Evolutionary conservation across 2,113 vertebrate species (phyloP), one percentile per base, ranked within the genome.

Genomic region (Tympanuchus pallidicinctus): DNA sequence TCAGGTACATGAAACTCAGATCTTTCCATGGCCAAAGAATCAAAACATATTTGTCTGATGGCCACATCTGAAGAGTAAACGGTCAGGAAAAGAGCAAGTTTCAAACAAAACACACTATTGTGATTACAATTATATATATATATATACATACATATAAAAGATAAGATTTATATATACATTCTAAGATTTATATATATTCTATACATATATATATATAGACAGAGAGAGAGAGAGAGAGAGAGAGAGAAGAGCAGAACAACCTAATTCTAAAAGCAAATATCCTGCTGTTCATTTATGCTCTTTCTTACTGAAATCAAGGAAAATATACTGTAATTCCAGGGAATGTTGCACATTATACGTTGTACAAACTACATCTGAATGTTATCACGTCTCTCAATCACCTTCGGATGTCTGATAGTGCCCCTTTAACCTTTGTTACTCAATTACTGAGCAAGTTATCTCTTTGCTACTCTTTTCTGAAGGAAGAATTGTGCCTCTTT

Each of bases 361-460:
- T 60, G 40, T 61, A 76, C 79, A 93, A 32, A 69, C 92, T 85
- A 80, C 40, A 60, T 89, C 75, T 92, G 90, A 97, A 91, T 95
- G 94, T 97, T 98, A 97, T 96, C 95, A 81, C 60, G 64, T 77
- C 94, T 94, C 93, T 82, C 86, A 94, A 96, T 95, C 96, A 95
- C 82, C 73, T 87, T 95, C 93, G 88, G 66, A 96, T 88, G 86
- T 82, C 94, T 93, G 83, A 93, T 89, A 96, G 92, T 52, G 78
- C 40, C 79, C 88, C 93, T 96, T 97, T 96, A 96, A 94, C 96
- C 96, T 93, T 69, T 83, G 94, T 93, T 92, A 94, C 94, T 95
- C 92, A 92, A 88, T 94, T 88, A 95, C 66, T 2, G 73, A 97
- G 96, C 85, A 93, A 97, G 83, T 91, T 93, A 82, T 91, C 93